A percentile compares a stretch with the other conserved stretches of the same genome.
Evolutionary conservation across 2,888 invertebrate species (phyloP).

Genomic region (Galerucella calmariensis): DNA sequence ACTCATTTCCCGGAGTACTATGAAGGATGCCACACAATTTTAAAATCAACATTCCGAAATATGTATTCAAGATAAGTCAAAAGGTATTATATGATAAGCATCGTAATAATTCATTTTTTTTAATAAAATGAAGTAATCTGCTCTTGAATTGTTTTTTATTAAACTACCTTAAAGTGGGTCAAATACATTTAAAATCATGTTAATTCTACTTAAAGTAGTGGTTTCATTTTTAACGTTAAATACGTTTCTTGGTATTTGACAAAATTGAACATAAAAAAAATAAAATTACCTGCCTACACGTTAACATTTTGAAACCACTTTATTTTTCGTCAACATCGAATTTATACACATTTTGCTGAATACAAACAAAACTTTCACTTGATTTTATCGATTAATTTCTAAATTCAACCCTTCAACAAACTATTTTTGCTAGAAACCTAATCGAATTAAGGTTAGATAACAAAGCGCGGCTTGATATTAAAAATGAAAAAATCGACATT

Average conservation of each 20-base stretch:
- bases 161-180: too few species aligned
- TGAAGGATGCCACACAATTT: neutral
- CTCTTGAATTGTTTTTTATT: neutral
- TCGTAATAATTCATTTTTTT: neutral
- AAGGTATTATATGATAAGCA: neutral
- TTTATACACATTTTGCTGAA: neutral
- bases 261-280: too few species aligned
- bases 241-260: too few species aligned
- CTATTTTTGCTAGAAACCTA: neutral
- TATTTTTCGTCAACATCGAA: neutral
- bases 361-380: conserved; percentile 14
- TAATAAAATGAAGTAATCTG: neutral
- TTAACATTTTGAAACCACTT: conserved; percentile 15
- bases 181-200: too few species aligned
- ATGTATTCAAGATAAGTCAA: conserved; percentile 3
- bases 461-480: neutral
- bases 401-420: conserved; percentile 3
- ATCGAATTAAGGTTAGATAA: conserved; percentile 1
- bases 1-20: neutral
- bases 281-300: conserved; percentile 25
- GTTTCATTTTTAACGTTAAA: neutral
- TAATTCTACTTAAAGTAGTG: too few species aligned
- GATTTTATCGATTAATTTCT: conserved; percentile 15
- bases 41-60: conserved; percentile 3
- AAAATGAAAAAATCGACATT: too few species aligned